phyloP scores from a whole-genome alignment of 2,797 vertebrate species.

The Phrynocephalus vlangalii region DNA sequence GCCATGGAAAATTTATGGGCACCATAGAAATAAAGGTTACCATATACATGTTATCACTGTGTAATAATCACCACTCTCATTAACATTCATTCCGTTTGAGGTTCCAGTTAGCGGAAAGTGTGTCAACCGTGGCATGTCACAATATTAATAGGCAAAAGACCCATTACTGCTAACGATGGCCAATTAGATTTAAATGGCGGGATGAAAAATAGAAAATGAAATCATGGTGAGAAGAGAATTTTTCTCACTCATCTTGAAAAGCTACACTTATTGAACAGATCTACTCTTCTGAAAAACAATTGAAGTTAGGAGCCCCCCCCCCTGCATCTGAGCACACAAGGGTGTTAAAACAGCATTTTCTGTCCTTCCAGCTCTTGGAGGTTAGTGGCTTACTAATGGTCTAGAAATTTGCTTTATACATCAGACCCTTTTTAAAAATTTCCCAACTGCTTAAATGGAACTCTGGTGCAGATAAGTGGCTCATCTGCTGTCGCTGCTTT shows the following conservation, averaged over 20 bases:
- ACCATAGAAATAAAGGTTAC: not conserved
- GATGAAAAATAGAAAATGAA: not conserved
- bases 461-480: not conserved
- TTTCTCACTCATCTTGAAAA: not conserved
- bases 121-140: not conserved
- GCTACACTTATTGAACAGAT: not conserved
- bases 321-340: not conserved
- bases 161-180: not conserved
- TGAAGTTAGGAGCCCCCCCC: not conserved
- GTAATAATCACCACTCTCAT: not conserved
- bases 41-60: not conserved
- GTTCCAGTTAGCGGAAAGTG: not conserved
- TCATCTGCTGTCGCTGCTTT: not conserved
- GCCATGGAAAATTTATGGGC: not conserved
- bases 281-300: not conserved
- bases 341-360: not conserved
- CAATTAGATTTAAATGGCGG: not conserved
- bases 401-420: not conserved
- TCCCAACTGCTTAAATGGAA: too few species aligned
- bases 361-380: not conserved
- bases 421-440: too few species aligned
- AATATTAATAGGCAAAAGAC: not conserved
- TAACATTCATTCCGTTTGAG: not conserved
- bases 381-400: not conserved
- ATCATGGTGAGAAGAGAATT: too few species aligned